A percentile compares a stretch with the other conserved stretches of the same genome.
phyloP scores from a whole-genome alignment of 2,888 invertebrate species.

The Sisyra nigra region DNA sequence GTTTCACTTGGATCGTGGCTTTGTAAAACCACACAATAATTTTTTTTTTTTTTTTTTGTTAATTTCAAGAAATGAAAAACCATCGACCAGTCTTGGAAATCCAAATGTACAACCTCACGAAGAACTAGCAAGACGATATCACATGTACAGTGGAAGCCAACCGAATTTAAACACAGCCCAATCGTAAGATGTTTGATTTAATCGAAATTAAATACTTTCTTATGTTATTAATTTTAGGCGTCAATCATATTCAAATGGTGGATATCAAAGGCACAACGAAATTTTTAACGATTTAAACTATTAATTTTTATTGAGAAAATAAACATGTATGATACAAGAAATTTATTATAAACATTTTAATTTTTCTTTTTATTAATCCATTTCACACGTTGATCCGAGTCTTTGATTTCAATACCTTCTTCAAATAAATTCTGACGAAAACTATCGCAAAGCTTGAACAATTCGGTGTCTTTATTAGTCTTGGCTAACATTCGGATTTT shows the following conservation, averaged over 20 bases:
- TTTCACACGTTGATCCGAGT: conserved; percentile 40
- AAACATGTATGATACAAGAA: too few species aligned
- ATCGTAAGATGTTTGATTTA: too few species aligned
- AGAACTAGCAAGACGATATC: conserved; percentile 37
- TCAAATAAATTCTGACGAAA: conserved; percentile 43
- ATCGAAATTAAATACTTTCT: conserved; percentile 18
- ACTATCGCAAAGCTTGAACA: conserved; percentile 49
- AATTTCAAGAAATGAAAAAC: conserved; percentile 3
- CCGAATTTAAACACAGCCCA: conserved; percentile 18
- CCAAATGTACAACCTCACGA: conserved; percentile 37
- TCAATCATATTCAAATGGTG: too few species aligned
- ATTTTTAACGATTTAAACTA: too few species aligned
- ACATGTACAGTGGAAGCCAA: conserved; percentile 35
- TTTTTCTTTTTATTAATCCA: conserved; percentile 27
- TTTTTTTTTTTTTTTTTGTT: too few species aligned
- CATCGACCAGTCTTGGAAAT: conserved; percentile 19
- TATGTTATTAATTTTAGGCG: too few species aligned
- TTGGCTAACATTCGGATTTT: conserved; percentile 41
- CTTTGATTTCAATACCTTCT: conserved; percentile 51
- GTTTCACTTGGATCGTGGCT: too few species aligned
- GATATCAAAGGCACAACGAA: too few species aligned
- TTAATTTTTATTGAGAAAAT: too few species aligned
- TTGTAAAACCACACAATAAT: too few species aligned
- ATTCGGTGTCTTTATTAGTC: conserved; percentile 35
- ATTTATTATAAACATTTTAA: too few species aligned